These are phyloP conservation scores for Limnodromus scolopaceus DNA, from an alignment of 2,797 vertebrate species.

Conservation along the genomic window DNA sequence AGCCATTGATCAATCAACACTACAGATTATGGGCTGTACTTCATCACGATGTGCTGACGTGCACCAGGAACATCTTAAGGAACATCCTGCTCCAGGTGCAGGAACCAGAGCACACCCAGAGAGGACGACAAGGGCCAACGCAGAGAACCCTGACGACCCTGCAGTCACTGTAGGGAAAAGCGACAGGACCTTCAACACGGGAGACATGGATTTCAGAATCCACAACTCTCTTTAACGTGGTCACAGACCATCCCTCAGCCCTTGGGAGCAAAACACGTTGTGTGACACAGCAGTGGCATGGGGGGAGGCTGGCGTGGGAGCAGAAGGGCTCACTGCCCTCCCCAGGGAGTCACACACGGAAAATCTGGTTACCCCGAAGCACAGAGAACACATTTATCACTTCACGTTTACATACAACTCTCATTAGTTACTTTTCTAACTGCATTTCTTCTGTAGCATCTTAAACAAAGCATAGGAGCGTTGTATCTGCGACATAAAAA, in stretches of 20 bases:
- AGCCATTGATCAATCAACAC: not conserved
- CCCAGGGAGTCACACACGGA: rapidly evolving
- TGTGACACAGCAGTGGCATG: not conserved
- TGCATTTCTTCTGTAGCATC: not conserved
- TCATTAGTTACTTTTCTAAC: not conserved
- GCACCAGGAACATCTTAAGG: not conserved
- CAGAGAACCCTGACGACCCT: not conserved
- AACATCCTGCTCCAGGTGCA: rapidly evolving
- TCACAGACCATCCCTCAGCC: not conserved
- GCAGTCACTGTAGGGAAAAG: not conserved
- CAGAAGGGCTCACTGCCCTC: rapidly evolving
- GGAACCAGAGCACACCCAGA: rapidly evolving
- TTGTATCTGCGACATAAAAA: not conserved
- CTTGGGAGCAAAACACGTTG: rapidly evolving
- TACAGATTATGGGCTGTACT: not conserved
- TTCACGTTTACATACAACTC: not conserved
- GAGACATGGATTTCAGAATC: not conserved
- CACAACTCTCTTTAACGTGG: not conserved
- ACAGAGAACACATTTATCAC: not conserved
- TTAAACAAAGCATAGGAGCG: not conserved
- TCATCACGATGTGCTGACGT: rapidly evolving
- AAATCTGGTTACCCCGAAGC: not conserved
- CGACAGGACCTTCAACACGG: not conserved
- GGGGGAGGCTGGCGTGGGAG: not conserved
- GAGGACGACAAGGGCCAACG: not conserved